These are phyloP conservation scores for Neocloeon triangulifer DNA, from an alignment of 1,140 invertebrate species.

Conservation along the genomic window DNA sequence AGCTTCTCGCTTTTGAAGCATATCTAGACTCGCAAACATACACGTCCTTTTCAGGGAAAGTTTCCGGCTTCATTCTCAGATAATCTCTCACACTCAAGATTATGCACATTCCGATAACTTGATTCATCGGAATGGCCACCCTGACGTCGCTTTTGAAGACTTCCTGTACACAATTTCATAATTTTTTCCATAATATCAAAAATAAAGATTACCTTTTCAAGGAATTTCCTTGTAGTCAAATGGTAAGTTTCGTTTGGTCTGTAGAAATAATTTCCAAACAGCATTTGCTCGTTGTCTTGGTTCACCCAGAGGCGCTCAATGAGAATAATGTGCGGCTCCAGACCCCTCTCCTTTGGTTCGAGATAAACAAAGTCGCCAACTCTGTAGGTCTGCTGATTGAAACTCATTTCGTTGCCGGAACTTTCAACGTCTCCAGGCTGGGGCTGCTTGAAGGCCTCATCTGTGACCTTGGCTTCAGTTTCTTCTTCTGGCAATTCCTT, in stretches of 20 bases:
- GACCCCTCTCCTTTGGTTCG: slow-evolving; percentile 50
- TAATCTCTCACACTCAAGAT: slow-evolving; percentile 92
- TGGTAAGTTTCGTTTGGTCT: slow-evolving; percentile 83
- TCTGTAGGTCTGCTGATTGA: slow-evolving; percentile 47
- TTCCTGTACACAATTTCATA: slow-evolving; percentile 43
- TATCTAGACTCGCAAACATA: slow-evolving; percentile 95
- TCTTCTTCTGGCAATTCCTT: slow-evolving; percentile 31
- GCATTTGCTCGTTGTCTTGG: slow-evolving; percentile 57
- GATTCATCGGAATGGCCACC: slow-evolving; percentile 58
- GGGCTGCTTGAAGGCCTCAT: slow-evolving; percentile 8
- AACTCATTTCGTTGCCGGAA: slow-evolving; percentile 24
- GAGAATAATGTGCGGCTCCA: slow-evolving; percentile 64
- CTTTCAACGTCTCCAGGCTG: slow-evolving; percentile 3
- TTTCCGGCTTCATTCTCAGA: slow-evolving; percentile 69
- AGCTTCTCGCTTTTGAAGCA: slow-evolving; percentile 55
- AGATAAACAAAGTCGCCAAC: slow-evolving; percentile 84
- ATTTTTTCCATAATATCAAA: too few species aligned
- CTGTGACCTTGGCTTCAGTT: slow-evolving; percentile 10
- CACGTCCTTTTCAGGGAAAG: slow-evolving; percentile 79
- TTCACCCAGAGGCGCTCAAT: slow-evolving; percentile 77
- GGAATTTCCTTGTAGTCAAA: slow-evolving; percentile 79
- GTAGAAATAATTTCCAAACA: slow-evolving; percentile 73
- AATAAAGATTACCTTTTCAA: slow-evolving; percentile 51
- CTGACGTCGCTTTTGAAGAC: slow-evolving; percentile 86
- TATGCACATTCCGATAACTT: slow-evolving; percentile 78